Conservation (phyloP, 2,888 invertebrate genomes). For the Galerucella nymphaeae region DNA sequence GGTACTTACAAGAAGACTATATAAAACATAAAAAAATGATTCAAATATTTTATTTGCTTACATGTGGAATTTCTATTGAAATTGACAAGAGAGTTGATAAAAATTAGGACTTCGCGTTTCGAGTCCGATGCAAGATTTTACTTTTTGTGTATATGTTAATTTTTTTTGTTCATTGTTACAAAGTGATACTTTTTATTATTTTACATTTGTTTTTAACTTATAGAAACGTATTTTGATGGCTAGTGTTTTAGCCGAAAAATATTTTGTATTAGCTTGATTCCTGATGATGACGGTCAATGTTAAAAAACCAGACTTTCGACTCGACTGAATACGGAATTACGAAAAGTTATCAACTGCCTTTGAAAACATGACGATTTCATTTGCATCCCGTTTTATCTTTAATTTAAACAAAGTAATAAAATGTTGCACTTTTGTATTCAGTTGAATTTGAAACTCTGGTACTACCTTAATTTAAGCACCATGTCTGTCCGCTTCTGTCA, state of each 20-base stretch:
- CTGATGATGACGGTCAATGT: slow-evolving; percentile 44
- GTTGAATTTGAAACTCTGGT: neutral
- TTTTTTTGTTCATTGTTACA: slow-evolving; percentile 61
- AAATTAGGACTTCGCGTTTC: slow-evolving; percentile 30
- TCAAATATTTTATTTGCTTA: neutral
- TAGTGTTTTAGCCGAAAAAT: slow-evolving; percentile 46
- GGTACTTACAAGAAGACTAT: neutral
- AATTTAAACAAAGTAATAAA: no score
- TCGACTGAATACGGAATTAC: neutral
- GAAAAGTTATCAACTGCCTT: slow-evolving; percentile 18
- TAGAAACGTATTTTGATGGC: slow-evolving; percentile 52
- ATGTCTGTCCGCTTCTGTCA: slow-evolving; percentile 57
- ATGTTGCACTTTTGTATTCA: neutral
- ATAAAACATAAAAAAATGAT: neutral
- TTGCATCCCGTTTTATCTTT: no score
- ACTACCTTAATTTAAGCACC: slow-evolving; percentile 50
- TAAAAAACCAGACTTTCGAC: slow-evolving; percentile 4
- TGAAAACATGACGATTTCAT: no score
- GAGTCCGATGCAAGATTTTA: slow-evolving; percentile 51
- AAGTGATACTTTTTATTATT: slow-evolving; percentile 63
- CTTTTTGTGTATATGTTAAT: slow-evolving; percentile 61
- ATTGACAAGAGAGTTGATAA: neutral
- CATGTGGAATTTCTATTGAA: slow-evolving; percentile 6
- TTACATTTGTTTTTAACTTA: slow-evolving; percentile 61
- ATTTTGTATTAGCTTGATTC: slow-evolving; percentile 54